Percentiles rank a stretch among this genome's conserved stretches.
Evolutionary conservation across 2,797 vertebrate genomes (phyloP).

Genomic region (Arrhamphus sclerolepis): DNA sequence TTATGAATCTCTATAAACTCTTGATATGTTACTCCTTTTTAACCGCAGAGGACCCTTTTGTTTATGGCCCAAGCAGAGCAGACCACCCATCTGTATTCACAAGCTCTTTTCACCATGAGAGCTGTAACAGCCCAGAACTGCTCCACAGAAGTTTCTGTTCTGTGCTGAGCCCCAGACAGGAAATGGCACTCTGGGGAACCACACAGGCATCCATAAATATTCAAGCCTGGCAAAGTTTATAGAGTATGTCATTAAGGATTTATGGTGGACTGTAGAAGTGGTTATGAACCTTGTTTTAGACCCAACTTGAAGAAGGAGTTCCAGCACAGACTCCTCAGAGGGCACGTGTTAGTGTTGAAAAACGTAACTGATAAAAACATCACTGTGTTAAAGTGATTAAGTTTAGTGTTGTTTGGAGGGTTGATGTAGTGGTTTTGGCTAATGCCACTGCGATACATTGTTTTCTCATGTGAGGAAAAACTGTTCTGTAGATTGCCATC

Average conservation of each 20-base stretch:
- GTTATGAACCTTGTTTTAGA: conserved; percentile 52
- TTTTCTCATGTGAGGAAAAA: conserved; percentile 33
- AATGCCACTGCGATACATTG: conserved; percentile 18
- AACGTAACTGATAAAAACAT: conserved; percentile 61
- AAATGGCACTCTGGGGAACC: conserved; percentile 77
- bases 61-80: conserved; percentile 54
- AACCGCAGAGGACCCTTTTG: conserved; percentile 62
- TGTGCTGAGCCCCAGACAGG: conserved; percentile 72
- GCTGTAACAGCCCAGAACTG: conserved; percentile 56
- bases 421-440: conserved; percentile 28
- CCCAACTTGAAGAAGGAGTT: conserved; percentile 20
- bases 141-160: conserved; percentile 68
- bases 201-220: conserved; percentile 81
- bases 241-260: conserved; percentile 81
- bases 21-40: conserved; percentile 51
- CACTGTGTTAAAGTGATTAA: conserved; percentile 51
- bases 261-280: conserved; percentile 76
- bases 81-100: conserved; percentile 67
- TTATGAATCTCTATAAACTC: conserved; percentile 62
- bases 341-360: conserved; percentile 35
- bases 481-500: conserved; percentile 47
- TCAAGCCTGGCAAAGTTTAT: conserved; percentile 79
- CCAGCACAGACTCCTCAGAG: conserved; percentile 30
- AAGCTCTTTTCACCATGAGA: conserved; percentile 50
- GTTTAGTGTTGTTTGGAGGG: conserved; percentile 43